Percentiles rank a stretch among this genome's conserved stretches.
Conservation (phyloP, 2,888 invertebrate genomes). For the Protonemura montana region DNA sequence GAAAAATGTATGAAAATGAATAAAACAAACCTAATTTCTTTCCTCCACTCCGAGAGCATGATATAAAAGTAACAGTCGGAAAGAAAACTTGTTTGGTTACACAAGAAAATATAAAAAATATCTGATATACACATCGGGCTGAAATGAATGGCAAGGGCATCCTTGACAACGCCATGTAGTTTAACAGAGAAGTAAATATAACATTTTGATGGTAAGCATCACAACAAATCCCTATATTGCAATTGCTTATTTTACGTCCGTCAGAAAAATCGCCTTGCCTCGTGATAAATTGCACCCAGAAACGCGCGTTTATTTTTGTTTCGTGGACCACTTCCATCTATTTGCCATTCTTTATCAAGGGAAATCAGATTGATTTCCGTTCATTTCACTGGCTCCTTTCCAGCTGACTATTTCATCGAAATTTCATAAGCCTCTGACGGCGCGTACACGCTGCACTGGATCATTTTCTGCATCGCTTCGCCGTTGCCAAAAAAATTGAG, state of each 20-base stretch:
- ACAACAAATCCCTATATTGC: neutral
- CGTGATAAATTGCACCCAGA: neutral
- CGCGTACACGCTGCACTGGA: neutral
- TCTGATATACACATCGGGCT: neutral
- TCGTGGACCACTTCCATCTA: neutral
- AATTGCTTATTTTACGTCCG: constrained; percentile 7
- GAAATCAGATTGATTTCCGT: neutral
- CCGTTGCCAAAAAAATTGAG: neutral
- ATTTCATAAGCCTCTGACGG: neutral
- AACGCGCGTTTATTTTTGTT: neutral
- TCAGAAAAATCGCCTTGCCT: neutral
- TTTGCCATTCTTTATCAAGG: neutral
- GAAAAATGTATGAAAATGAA: neutral
- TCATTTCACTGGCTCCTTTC: neutral
- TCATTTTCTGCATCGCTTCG: neutral
- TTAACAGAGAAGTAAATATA: neutral
- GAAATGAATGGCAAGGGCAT: neutral
- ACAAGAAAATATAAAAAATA: neutral
- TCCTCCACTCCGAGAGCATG: neutral
- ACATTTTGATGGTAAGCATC: neutral
- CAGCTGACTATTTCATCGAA: neutral
- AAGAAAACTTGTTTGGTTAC: neutral
- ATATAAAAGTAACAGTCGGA: neutral
- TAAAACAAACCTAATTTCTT: constrained; percentile 12
- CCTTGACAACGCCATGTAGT: neutral